Base-by-base conservation (phyloP, 2,113 vertebrate genomes). In the Heterocephalus glaber region DNA sequence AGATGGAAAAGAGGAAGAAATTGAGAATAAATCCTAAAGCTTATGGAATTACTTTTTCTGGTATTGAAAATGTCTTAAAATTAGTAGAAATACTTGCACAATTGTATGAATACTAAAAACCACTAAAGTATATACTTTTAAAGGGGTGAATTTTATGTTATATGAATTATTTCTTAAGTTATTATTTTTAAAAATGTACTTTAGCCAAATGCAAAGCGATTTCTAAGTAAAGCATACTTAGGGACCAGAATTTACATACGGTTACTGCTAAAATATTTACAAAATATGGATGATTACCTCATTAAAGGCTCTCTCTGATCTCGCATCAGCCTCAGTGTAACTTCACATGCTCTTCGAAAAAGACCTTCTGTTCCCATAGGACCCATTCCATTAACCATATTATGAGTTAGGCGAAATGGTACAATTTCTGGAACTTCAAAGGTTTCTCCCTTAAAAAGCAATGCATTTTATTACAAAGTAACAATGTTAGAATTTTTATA, bases 361-460 rank as follows among this genome's bases (percentile, higher is more conserved):
- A 99, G 99, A 16, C 99, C 99, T 98, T 99, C 99, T 7, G 99
- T 99, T 88, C 99, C 99, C 99, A 99, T 99, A 6, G 99, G 99
- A 5, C 99, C 99, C 99, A 99, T 99, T 70, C 99, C 99, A 60
- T 99, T 99, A 82, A 99, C 99, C 99, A 99, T 99, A 97, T 99
- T 99, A 97, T 99, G 99, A 85, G 99, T 99, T 93, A 99, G 98
- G 35, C 99, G 99, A 98, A 99, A 99, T 8, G 99, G 99, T 95
- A 99, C 99, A 14, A 99, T 99, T 98, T 99, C 99, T 1, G 99
- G 99, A 95, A 99, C 99, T 89, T 99, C 99, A 98, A 99, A 99
- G 2, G 99, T 99, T 98, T 99, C 99, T 95, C 99, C 99, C 99
- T 99, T 98, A 90, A 98, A 98, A 94, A 97, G 44, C 1, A 92